Evolutionary conservation across 2,797 vertebrate genomes (phyloP), one percentile per base, ranked within the genome.

Genomic region (Etheostoma nigrum): DNA sequence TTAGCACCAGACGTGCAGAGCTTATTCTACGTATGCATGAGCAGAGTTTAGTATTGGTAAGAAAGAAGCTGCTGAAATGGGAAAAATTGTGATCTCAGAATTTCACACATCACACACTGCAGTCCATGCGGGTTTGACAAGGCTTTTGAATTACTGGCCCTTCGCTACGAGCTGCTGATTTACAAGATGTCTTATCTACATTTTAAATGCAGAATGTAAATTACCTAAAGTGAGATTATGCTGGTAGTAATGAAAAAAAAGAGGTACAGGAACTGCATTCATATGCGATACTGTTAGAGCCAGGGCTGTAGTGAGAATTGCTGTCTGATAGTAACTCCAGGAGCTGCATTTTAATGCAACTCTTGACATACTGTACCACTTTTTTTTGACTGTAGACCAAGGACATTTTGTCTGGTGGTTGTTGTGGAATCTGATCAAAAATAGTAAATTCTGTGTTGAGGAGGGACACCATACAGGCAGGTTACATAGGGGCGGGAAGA

Each of bases 371-470:
- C 18, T 23, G 45, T 64, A 58, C 51, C 55, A 54, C 57, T 76
- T 81, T 79, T 40, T 45, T 68, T 10, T 49, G 52, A 59, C 61
- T 51, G 10, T 27, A 27, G 12, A 65, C 63, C 25, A 7, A 72
- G 82, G 21, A 83, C 81, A 59, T 82, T 78, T 87, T 65, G 72
- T 84, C 84, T 78, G 65, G 44, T 66, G 49, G 81, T 91, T 92
- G 73, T 86, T 85, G 86, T 78, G 82, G 79, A 70, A 78, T 82
- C 76, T 55, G 59, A 76, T 69, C 3, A 74, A 74, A 82, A 67
- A 77, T 79, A 68, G 79, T 82, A 49, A 47, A 30, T 79, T 81
- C 64, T 77, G 67, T 5, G 3, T 45, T 63, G 33, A 62, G 25
- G 5, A 65, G 45, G 10, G 27, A 53, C 48, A 75, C 63, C 63